Evolutionary conservation across 2,797 vertebrate species (phyloP).

Genomic region (Sebastolobus altivelis): DNA sequence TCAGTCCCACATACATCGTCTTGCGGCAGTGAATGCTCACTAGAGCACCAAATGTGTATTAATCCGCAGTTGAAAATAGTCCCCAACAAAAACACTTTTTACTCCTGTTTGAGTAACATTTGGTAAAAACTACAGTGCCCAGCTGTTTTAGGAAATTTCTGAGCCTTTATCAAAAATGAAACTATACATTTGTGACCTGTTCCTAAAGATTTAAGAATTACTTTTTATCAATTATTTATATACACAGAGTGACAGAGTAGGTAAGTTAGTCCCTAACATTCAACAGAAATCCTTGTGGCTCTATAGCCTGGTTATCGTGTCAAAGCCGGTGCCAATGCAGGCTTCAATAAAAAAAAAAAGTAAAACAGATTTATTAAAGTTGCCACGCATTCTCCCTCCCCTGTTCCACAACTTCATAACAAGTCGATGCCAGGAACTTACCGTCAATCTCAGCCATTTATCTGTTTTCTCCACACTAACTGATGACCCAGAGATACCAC

Average conservation of each 20-base stretch:
- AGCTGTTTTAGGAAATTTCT: not conserved
- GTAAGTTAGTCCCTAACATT: too few species aligned
- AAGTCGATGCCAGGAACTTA: too few species aligned
- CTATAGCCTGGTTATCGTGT: not conserved
- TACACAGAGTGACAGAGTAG: too few species aligned
- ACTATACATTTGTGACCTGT: not conserved
- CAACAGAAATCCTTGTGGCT: too few species aligned
- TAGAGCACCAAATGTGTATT: not conserved
- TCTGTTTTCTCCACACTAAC: too few species aligned
- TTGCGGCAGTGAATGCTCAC: not conserved
- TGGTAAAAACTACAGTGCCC: not conserved
- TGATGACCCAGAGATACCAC: too few species aligned
- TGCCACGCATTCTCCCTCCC: too few species aligned
- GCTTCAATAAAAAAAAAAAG: not conserved
- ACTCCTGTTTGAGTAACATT: not conserved
- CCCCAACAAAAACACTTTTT: not conserved
- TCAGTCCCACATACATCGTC: too few species aligned
- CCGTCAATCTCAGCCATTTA: too few species aligned
- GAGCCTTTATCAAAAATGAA: not conserved
- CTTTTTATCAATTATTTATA: not conserved
- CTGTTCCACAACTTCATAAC: too few species aligned
- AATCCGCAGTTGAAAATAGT: not conserved
- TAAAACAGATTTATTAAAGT: conserved; percentile 4
- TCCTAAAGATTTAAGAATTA: not conserved
- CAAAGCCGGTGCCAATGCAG: not conserved